phyloP scores from a whole-genome alignment of 1,140 invertebrate species.

The Panulirus ornatus region DNA sequence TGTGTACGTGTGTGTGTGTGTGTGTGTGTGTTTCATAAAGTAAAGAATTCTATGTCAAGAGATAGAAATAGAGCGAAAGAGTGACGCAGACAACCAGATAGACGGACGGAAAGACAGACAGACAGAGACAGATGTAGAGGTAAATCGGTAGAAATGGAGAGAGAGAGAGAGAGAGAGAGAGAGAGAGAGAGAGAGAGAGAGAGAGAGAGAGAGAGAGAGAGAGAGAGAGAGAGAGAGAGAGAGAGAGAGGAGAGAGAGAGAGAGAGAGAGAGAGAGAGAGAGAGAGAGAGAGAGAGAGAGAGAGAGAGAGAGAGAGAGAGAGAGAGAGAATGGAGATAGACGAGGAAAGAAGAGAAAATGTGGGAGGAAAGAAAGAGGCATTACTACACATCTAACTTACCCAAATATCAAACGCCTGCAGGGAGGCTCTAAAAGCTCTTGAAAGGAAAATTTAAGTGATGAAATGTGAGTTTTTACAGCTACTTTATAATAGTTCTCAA shows the following conservation, averaged over 20 bases:
- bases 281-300: constrained; percentile 26
- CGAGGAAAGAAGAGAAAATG: background rate
- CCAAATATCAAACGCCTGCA: no score
- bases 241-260: background rate
- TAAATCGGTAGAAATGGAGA: background rate
- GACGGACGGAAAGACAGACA: background rate
- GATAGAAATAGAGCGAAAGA: background rate
- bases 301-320: constrained; percentile 24
- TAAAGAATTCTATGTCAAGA: background rate
- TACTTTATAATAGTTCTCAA: no score
- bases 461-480: background rate
- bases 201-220: constrained; percentile 1
- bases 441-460: background rate
- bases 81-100: background rate
- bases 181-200: constrained; percentile 37
- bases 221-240: background rate
- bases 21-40: no score
- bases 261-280: constrained; percentile 27
- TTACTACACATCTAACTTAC: no score
- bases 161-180: constrained; percentile 22
- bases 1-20: no score
- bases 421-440: no score
- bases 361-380: background rate
- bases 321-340: background rate
- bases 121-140: background rate